Base-by-base conservation (phyloP, 2,888 invertebrate genomes). In the Meiosimyza decipiens region DNA sequence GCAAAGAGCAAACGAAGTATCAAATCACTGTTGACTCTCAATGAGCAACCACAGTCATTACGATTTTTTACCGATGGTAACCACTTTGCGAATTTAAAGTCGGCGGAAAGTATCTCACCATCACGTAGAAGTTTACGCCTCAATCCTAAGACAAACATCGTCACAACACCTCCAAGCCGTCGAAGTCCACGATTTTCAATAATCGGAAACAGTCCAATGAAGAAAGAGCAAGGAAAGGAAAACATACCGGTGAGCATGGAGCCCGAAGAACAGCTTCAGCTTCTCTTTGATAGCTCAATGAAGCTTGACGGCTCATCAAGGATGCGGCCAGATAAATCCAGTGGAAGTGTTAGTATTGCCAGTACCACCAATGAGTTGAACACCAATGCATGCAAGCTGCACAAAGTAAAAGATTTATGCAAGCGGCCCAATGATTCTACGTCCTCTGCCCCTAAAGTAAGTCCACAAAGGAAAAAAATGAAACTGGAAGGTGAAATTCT, bases 211-310 rank as follows among this genome's bases (percentile, higher is more conserved):
- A 40, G 64, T 1, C 57, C 63, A 16, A 22, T 47, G 11, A 74
- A 72, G 49, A 64, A 65, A 54, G 40, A 11, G 28, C n/a, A 66
- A 49, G 59, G 22, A 6, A 78, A 76, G 13, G 79, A 79, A 68
- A 78, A 77, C 51, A 57, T 70, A 33, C 65, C 74, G 2, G 59
- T 70, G 11, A 71, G 59, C 6, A 70, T 52, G 54, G 76, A 76
- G 51, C 63, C 71, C 22, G 76, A 75, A 11, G 77, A 83, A 67
- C 80, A 85, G 47, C 71, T 86, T 13, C 84, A 84, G 3, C 79
- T 79, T 40, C 78, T 86, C 60, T 86, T 86, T 73, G 81, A 75
- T 4, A 80, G 77, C 12, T 84, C 85, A 1, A 82, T 86, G 83
- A 80, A 82, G 33, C 77, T 86, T 9, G 80, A 82, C 57, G 79